Evolutionary conservation across 2,797 vertebrate species (phyloP), one percentile per base, ranked within the genome.

Genomic region (Chromis chromis): DNA sequence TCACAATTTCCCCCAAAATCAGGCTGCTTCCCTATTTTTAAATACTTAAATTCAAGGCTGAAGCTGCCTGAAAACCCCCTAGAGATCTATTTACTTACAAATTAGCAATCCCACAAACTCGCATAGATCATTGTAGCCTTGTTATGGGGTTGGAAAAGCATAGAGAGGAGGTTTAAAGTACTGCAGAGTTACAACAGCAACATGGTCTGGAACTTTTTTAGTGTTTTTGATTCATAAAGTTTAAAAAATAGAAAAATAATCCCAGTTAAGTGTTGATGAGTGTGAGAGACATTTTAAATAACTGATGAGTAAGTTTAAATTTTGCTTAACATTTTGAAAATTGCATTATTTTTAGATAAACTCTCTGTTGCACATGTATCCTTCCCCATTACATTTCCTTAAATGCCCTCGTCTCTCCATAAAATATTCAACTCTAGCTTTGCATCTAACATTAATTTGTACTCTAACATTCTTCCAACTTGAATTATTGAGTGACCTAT

Each of bases 271-370:
- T 40, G 12, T 16, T 21, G 27, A 39, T 2, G 8, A 39, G 6
- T 42, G 25, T 33, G 14, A 10, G 10, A 40, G 24, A 24, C 16
- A 39, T 55, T 56, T 52, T 6, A 70, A 71, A 70, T 49, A 8
- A 31, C 33, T 36, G 10, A 31, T 16, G 13, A 1, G 10, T 14
- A 42, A 4, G 13, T 6, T 21, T 16, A 40, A 3, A 55, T n/a
- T 48, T 24, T 42, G 28, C 5, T 53, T 1, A 19, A 19, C 4
- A 19, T 44, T 44, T 19, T 44, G 6, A 44, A 19, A 44, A 42
- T 3, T 17, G 14, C 1, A 17, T 42, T 24, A 11, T 3, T 57
- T 48, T 4, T 10, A 48, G 8, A 19, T 24, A 6, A 60, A 31
- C 16, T 50, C 3, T 1, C 3, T 31, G 42, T 14, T 44, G 19